These are phyloP conservation scores for Ageneiosus marmoratus DNA, from an alignment of 2,113 vertebrate species.

Conservation along the genomic window DNA sequence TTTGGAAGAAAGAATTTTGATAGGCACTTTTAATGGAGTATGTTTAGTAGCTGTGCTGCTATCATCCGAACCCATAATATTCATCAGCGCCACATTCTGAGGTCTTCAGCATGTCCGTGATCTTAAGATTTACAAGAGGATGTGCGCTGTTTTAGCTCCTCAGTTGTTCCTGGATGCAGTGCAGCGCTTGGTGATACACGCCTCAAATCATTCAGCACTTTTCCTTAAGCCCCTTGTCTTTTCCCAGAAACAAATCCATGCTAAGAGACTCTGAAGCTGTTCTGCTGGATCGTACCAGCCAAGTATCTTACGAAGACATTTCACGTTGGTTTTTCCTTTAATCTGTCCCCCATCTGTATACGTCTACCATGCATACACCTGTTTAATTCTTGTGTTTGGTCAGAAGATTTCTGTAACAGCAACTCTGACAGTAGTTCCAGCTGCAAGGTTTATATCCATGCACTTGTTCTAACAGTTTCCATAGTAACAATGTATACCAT, in stretches of 20 bases:
- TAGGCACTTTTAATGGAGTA: conserved; percentile 2
- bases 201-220: neutral
- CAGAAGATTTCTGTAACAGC: neutral
- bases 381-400: neutral
- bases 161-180: neutral
- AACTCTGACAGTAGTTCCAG: neutral
- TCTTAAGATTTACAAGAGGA: conserved; percentile 33
- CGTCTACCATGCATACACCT: no score
- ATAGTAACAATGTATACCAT: no score
- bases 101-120: conserved; percentile 11
- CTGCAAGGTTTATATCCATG: no score
- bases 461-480: no score
- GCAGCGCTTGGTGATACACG: neutral
- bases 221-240: neutral
- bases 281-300: no score
- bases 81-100: conserved; percentile 26
- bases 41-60: neutral
- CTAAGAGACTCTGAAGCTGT: no score
- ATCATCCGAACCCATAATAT: neutral
- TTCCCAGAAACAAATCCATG: neutral
- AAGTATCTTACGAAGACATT: no score
- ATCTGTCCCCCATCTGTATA: no score
- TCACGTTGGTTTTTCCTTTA: no score
- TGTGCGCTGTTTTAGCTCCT: conserved; percentile 21
- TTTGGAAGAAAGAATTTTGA: neutral